phyloP scores from a whole-genome alignment of 2,113 vertebrate genomes.

The Cairina moschata region DNA sequence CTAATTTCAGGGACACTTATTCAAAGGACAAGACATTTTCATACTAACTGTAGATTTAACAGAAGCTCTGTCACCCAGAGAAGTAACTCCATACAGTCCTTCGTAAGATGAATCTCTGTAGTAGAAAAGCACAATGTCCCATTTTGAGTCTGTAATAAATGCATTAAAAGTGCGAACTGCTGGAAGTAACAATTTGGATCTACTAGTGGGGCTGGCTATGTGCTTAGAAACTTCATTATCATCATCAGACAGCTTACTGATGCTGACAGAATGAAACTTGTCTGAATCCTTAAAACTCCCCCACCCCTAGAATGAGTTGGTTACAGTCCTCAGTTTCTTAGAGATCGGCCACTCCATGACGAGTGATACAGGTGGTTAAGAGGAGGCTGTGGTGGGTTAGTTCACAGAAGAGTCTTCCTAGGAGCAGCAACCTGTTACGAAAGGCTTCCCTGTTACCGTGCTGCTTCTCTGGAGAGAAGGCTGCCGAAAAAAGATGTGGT shows the following conservation, averaged over 20 bases:
- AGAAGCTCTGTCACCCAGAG: not conserved
- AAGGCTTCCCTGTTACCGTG: not conserved
- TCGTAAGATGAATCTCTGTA: not conserved
- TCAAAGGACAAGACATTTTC: not conserved
- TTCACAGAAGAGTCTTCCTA: not conserved
- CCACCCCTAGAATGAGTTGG: not conserved
- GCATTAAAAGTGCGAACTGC: not conserved
- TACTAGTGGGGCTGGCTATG: not conserved
- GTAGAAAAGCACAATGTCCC: not conserved
- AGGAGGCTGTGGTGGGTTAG: not conserved
- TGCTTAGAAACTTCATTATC: not conserved
- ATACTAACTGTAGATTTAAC: not conserved
- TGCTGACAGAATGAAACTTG: constrained; percentile 29
- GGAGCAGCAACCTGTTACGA: not conserved
- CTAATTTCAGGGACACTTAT: not conserved
- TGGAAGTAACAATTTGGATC: not conserved
- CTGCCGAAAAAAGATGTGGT: not conserved
- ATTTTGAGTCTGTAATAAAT: not conserved
- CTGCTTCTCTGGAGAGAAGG: not conserved
- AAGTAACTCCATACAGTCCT: not conserved
- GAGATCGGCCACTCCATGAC: constrained; percentile 4
- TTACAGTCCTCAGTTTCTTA: not conserved
- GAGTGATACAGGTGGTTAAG: not conserved
- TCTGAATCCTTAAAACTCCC: constrained; percentile 3
- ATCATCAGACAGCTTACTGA: not conserved